phyloP scores from a whole-genome alignment of 2,888 invertebrate species.

The Euplexia lucipara region DNA sequence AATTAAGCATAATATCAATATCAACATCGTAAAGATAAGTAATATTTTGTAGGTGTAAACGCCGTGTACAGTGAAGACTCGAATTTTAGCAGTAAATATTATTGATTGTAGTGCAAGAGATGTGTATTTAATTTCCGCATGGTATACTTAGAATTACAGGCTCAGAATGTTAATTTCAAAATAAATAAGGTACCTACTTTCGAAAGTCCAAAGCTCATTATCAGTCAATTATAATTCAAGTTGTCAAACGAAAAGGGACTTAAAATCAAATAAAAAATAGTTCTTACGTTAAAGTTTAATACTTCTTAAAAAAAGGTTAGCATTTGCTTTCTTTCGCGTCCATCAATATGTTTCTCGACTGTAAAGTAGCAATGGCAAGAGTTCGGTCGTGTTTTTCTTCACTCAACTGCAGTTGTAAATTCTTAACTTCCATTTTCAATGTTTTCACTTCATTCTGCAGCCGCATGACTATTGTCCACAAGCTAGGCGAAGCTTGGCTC shows the following conservation, averaged over 20 bases:
- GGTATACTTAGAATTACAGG: no score
- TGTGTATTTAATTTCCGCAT: no score
- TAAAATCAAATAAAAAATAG: slow-evolving; percentile 22
- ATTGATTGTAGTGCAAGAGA: no score
- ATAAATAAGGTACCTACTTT: no score
- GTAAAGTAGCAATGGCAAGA: slow-evolving; percentile 86
- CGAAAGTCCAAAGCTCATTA: no score
- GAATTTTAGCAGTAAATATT: no score
- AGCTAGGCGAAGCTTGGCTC: slow-evolving; percentile 89
- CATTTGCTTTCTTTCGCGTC: slow-evolving; percentile 90
- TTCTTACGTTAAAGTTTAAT: slow-evolving; percentile 49
- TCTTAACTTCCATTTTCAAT: slow-evolving; percentile 91
- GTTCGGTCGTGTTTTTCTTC: slow-evolving; percentile 92
- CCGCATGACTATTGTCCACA: slow-evolving; percentile 95
- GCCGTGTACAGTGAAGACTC: no score
- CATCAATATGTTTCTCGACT: slow-evolving; percentile 82
- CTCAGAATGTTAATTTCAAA: no score
- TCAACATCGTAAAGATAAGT: no score
- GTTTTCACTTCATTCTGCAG: slow-evolving; percentile 94
- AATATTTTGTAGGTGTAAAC: no score
- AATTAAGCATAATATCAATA: no score
- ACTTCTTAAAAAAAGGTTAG: slow-evolving; percentile 64
- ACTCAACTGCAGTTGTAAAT: slow-evolving; percentile 92
- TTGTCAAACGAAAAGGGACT: not conserved
- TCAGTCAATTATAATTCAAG: not conserved